Conservation (phyloP, 1,140 invertebrate species). For the Atopsyche davidsoni region DNA sequence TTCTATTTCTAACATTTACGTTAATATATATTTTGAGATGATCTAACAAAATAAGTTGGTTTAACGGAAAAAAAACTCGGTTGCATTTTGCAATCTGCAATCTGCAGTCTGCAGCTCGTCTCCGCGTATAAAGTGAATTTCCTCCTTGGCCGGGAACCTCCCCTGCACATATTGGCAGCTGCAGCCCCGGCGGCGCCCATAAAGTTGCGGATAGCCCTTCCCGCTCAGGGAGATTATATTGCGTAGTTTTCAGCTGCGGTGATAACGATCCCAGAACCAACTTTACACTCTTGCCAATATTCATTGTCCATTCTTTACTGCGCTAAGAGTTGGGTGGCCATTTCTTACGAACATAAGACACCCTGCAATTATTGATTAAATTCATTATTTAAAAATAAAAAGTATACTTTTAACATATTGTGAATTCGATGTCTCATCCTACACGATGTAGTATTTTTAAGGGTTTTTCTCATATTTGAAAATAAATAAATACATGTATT, state of each 20-base stretch:
- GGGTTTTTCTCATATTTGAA: too few species aligned
- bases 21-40: neutral
- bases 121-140: constrained; percentile 1
- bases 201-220: constrained; percentile 15
- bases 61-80: neutral
- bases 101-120: constrained; percentile 3
- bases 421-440: too few species aligned
- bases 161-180: constrained; percentile 17
- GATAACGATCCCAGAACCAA: constrained; percentile 24
- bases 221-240: constrained; percentile 23
- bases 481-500: too few species aligned
- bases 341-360: too few species aligned
- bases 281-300: constrained; percentile 8
- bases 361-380: too few species aligned
- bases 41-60: too few species aligned
- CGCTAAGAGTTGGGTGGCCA: too few species aligned
- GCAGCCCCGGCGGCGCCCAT: constrained; percentile 8
- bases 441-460: too few species aligned
- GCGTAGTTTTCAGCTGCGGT: constrained; percentile 21
- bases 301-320: constrained; percentile 20
- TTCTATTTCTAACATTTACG: neutral
- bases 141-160: neutral
- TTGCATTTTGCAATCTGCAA: constrained; percentile 2
- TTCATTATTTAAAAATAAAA: too few species aligned
- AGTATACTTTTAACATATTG: too few species aligned